Base-by-base conservation (phyloP, 2,888 invertebrate species). In the Aleiodes alternator region DNA sequence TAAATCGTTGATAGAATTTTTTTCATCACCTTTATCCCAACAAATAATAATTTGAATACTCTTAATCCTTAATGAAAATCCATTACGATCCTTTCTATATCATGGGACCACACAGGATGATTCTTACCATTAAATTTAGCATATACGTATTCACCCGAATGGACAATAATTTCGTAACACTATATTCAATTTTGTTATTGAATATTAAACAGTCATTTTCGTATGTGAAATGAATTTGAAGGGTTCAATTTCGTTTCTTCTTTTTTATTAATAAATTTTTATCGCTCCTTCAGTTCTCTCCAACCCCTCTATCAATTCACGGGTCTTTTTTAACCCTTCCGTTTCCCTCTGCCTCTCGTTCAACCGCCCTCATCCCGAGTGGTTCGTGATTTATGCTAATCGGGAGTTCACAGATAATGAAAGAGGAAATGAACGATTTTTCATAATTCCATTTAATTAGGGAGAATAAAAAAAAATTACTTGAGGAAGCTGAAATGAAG, bases 111-210 rank as follows among this genome's bases (percentile, higher is more conserved):
- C 86, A 86, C 86, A 86, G 79, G 85, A 84, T 75, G 81, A 76
- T 76, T 38, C 43, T 76, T 66, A 77, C 79, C 81, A 81, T 82
- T 85, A 85, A 82, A 78, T 84, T 86, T 84, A 84, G 84, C 84
- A 86, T 86, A 82, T 78, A 76, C 72, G 68, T 78, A 43, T 43
- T 11, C 76, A 78, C 76, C 72, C 74, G 71, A 74, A 77, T 48
- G 75, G 81, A 85, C 82, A 84, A 86, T 84, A 84, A 34, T 83
- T 80, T 81, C 82, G 85, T 85, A 86, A 86, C 83, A 80, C 81
- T 84, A 84, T 85, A 86, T 86, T 86, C 86, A 86, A 86, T 86
- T 85, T 85, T 83, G 83, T 76, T 80, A 83, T 83, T 78, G 86
- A 86, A 86, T 86, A 85, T 85, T 85, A 83, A 85, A 79, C 81